Conservation (phyloP, 2,797 vertebrate genomes). For the Coregonus suidteri region DNA sequence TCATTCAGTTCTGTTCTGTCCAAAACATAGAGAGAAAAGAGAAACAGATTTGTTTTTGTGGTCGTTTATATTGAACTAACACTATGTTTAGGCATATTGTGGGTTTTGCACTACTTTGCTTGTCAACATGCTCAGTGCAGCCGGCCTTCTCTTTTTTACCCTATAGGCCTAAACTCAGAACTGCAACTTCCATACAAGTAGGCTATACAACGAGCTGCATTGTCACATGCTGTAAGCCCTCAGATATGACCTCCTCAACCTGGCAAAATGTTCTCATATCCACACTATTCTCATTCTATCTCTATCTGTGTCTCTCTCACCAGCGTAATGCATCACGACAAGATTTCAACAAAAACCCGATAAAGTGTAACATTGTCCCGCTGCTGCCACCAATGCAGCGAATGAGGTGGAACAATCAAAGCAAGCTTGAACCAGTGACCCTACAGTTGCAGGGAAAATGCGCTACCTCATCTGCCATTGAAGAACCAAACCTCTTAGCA, state of each 20-base stretch:
- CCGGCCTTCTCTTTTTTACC: background rate
- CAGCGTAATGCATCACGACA: background rate
- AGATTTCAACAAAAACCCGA: background rate
- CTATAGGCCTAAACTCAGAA: background rate
- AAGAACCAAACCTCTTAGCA: background rate
- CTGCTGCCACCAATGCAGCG: background rate
- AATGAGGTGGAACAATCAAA: background rate
- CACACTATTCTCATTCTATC: background rate
- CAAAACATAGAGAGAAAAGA: slow-evolving; percentile 25
- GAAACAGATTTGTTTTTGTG: background rate
- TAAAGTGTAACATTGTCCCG: background rate
- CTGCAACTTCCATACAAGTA: no score
- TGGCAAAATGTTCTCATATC: background rate
- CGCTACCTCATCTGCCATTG: background rate
- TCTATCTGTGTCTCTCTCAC: no score
- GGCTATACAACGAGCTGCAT: background rate
- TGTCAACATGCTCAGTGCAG: background rate
- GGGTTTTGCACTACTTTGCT: background rate
- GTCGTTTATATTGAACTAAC: background rate
- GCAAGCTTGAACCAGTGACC: background rate
- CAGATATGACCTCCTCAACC: background rate
- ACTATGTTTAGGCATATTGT: background rate
- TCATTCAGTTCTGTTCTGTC: slow-evolving; percentile 37
- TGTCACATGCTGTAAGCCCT: background rate
- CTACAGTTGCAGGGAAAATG: background rate